Conservation (phyloP, 1,140 invertebrate species). For the Brachionus calyciflorus region DNA sequence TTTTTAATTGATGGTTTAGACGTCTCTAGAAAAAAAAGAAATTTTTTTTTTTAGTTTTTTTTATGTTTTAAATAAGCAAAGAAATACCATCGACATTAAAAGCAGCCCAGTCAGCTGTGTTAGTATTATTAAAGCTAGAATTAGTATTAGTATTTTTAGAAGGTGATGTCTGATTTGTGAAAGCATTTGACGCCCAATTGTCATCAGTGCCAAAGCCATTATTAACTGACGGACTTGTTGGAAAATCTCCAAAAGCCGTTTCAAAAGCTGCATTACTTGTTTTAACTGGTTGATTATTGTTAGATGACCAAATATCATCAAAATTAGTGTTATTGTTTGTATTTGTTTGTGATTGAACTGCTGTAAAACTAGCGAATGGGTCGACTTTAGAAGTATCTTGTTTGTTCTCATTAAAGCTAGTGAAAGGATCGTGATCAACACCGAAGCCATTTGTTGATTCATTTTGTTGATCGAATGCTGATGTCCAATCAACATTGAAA, state of each 20-base stretch:
- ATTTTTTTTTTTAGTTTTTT: background rate
- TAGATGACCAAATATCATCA: background rate
- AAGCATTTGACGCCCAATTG: background rate
- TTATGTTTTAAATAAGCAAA: background rate
- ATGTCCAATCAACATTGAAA: constrained; percentile 38
- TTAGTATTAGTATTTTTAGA: background rate
- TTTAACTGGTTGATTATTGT: background rate
- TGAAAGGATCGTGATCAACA: constrained; percentile 10
- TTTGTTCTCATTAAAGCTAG: background rate
- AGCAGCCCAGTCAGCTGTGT: constrained; percentile 27
- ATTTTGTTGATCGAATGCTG: constrained; percentile 16
- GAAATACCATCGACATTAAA: background rate
- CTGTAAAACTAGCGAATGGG: background rate
- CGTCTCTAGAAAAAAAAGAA: background rate
- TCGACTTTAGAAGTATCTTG: background rate
- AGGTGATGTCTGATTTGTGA: background rate
- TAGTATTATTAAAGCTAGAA: constrained; percentile 11
- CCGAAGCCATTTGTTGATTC: constrained; percentile 3
- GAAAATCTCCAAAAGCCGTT: background rate
- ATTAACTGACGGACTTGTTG: background rate
- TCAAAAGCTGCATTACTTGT: too few relatives aligned
- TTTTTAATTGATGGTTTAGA: constrained; percentile 5
- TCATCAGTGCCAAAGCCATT: constrained; percentile 19
- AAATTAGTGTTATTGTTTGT: background rate
- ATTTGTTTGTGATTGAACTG: background rate